Base-by-base conservation (phyloP, 1,140 invertebrate genomes). In the Drosophila tsacasi region DNA sequence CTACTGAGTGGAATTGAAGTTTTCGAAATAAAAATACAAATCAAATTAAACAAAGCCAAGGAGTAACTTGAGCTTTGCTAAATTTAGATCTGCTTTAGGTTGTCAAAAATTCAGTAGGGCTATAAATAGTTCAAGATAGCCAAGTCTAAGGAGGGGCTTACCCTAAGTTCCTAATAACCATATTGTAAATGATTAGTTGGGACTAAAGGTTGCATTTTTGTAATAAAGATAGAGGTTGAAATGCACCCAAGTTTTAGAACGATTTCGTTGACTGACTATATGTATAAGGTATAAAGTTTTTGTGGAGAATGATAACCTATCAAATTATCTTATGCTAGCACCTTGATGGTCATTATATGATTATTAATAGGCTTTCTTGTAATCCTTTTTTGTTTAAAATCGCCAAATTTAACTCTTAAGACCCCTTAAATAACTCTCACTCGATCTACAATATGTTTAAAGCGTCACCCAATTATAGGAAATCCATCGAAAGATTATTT, bases 401-500 rank as follows among this genome's bases (percentile, higher is more conserved):
- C 25, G 4, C 5, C 47, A 54, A 5, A 35, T 1, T 21, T 8
- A 19, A 30, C 12, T 32, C 2, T 10, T 0, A 3, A n/a, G 27
- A 32, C 6, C 7, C 13, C 30, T 3, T 21, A 35, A 2, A 54
- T 21, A 17, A 3, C 32, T 55, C 12, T 54, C 32, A 55, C 8
- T 54, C 10, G 5, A 19, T 30, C 25, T 19, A 0, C 27, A 19
- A 50, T 17, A 10, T 62, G 10, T 7, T 23, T 7, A 27, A 69
- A 3, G 96, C 97, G 23, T 95, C 95, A 82, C 94, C 95, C 2
- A 97, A 73, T 15, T n/a, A 64, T 32, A 19, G 19, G 15, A 30
- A 42, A 7, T n/a, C 32, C 35, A 15, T 10, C 23, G 7, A 40
- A 17, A 17, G 17, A 44, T 35, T 40, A 32, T 25, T 40, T n/a